phyloP scores from a whole-genome alignment of 2,113 vertebrate species.

The Elgaria multicarinata region DNA sequence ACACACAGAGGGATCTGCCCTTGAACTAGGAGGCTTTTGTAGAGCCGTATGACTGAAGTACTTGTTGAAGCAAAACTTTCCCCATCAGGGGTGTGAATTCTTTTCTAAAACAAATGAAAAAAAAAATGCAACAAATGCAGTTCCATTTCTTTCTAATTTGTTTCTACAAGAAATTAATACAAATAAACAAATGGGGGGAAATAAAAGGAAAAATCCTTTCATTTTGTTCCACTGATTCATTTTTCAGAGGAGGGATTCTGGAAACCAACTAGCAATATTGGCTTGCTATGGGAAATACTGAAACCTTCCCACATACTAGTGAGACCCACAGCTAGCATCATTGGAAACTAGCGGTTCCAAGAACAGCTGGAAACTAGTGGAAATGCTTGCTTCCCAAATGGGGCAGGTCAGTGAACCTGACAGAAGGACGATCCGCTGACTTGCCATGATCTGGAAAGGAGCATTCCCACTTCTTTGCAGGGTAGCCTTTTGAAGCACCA shows the following conservation, averaged over 20 bases:
- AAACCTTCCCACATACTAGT: too few species aligned
- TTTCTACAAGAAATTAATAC: background rate
- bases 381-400: too few species aligned
- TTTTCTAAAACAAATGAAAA: background rate
- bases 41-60: background rate
- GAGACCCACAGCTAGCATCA: too few species aligned
- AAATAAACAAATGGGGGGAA: background rate
- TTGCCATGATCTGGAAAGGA: too few species aligned
- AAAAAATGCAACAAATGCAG: background rate
- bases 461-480: too few species aligned
- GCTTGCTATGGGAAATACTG: too few species aligned
- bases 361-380: too few species aligned
- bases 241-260: background rate
- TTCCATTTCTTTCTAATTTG: background rate
- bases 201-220: background rate
- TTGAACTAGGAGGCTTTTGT: background rate
- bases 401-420: too few species aligned
- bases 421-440: too few species aligned
- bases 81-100: background rate
- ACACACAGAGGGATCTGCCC: background rate
- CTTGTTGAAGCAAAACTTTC: background rate
- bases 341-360: too few species aligned
- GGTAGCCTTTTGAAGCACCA: too few species aligned
- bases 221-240: background rate
- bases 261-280: background rate